Evolutionary conservation across 2,888 invertebrate species (phyloP), one percentile per base, ranked within the genome.

Genomic region (Oxycera nigricornis): DNA sequence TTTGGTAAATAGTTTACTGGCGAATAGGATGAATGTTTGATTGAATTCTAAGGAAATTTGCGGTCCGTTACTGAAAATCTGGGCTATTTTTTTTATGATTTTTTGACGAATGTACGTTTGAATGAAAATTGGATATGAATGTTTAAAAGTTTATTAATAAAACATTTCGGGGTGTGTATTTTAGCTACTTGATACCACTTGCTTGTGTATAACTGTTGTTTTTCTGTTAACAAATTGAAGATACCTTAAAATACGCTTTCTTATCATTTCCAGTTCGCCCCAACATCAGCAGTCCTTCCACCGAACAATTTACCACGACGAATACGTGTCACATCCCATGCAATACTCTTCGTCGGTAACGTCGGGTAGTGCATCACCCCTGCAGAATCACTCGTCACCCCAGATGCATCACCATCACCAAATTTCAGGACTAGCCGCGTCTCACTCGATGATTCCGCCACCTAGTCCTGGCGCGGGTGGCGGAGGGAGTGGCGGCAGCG

Each of bases 241-340:
- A 35, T 35, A 35, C 11, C 39, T 11, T 35, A 35, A 35, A 11
- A 6, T 7, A 35, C 11, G 11, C 61, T n/a, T 30, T 24, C 24
- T 20, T 41, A 46, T 28, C 9, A 28, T 39, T 68, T 74, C 6
- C 68, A 77, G 77, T 35, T 77, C 77, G 24, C 77, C 77, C 17
- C 75, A 75, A 31, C 77, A 77, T 61, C 77, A 77, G 30, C 77
- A 77, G 35, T 26, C 73, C 30, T 70, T 68, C 46, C 77, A 77
- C 20, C 72, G 77, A 26, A 70, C 75, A 35, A 77, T 77, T 28
- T 77, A 77, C 52, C 77, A 77, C 65, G 77, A 77, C 65, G 77
- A 77, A 39, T 76, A 76, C 59, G 75, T 68, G 2, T 35, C 65
- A 39, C 76, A 77, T 72, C 68, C 77, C 4, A 74, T 77, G 74